Percentiles rank a stretch among this genome's conserved stretches.
phyloP scores from a whole-genome alignment of 2,797 vertebrate genomes.

The Siniperca scherzeri region DNA sequence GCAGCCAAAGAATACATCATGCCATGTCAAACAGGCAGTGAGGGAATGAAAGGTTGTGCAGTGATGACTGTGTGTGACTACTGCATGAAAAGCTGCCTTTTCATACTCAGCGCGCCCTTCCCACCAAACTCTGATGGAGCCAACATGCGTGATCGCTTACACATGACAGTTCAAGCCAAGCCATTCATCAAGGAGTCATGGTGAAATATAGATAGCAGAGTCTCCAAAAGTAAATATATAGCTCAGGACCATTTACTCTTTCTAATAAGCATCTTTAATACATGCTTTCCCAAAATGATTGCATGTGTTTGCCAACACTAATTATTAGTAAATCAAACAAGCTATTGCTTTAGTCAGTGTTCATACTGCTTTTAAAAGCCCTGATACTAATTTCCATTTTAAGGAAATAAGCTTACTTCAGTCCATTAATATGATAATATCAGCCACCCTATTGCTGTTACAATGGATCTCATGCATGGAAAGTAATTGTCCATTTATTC shows the following conservation, averaged over 20 bases:
- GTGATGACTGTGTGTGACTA: conserved; percentile 17
- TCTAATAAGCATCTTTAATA: conserved; percentile 5
- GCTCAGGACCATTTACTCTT: conserved; percentile 1
- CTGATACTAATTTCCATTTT: conserved; percentile 54
- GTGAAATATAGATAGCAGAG: conserved; percentile 43
- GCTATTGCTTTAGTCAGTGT: conserved; percentile 36
- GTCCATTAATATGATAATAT: conserved; percentile 72
- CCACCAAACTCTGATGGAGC: conserved; percentile 25
- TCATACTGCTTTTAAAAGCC: conserved; percentile 26
- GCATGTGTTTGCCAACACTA: conserved; percentile 14
- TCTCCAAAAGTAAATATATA: conserved; percentile 21
- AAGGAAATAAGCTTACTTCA: conserved; percentile 51
- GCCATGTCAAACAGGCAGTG: conserved; percentile 42
- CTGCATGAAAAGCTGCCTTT: conserved; percentile 39
- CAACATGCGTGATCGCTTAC: conserved; percentile 53
- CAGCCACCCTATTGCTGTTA: conserved; percentile 40
- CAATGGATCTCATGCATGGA: conserved; percentile 52
- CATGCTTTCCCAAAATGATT: not conserved
- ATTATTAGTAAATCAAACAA: conserved; percentile 41
- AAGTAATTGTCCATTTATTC: conserved; percentile 65
- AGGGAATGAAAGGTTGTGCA: conserved; percentile 46
- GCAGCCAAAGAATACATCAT: conserved; percentile 47
- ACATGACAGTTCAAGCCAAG: conserved; percentile 45
- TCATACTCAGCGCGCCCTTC: conserved; percentile 53
- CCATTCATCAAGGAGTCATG: conserved; percentile 49